These are phyloP conservation scores for Buathra laborator DNA, from an alignment of 2,888 invertebrate species.

Conservation along the genomic window DNA sequence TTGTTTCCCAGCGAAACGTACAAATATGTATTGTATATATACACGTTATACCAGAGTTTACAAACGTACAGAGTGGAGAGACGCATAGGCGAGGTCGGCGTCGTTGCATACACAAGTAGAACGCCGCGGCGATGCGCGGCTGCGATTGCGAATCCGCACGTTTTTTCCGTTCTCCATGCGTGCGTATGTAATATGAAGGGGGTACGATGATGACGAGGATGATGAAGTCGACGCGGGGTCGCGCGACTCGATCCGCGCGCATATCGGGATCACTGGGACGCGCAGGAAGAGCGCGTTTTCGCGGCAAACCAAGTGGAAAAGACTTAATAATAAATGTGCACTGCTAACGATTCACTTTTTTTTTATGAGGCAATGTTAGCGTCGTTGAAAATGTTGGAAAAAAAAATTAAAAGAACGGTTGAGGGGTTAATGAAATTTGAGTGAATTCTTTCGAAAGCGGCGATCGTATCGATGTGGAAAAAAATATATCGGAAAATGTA, in stretches of 20 bases:
- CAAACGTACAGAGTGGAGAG: background rate
- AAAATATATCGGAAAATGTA: no score
- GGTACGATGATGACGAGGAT: background rate
- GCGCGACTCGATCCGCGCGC: conserved; percentile 72
- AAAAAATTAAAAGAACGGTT: no score
- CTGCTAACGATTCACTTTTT: conserved; percentile 8
- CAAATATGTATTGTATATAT: conserved; percentile 2
- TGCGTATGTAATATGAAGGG: conserved; percentile 14
- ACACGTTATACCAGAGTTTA: background rate
- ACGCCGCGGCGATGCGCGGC: conserved; percentile 59
- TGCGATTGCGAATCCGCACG: conserved; percentile 61
- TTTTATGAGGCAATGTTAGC: background rate
- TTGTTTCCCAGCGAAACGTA: background rate
- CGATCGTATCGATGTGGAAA: no score
- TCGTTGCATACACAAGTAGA: conserved; percentile 62
- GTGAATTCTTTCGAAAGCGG: no score
- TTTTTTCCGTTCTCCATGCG: conserved; percentile 33
- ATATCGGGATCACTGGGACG: conserved; percentile 79
- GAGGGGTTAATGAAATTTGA: no score
- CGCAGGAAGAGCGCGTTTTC: conserved; percentile 81
- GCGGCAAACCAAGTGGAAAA: conserved; percentile 81
- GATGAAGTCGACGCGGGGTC: conserved; percentile 23
- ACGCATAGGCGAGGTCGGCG: conserved; percentile 46
- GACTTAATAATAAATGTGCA: conserved; percentile 77
- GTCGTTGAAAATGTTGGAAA: background rate